Evolutionary conservation across 1,140 invertebrate species (phyloP).

Genomic region (Chymomyza costata): DNA sequence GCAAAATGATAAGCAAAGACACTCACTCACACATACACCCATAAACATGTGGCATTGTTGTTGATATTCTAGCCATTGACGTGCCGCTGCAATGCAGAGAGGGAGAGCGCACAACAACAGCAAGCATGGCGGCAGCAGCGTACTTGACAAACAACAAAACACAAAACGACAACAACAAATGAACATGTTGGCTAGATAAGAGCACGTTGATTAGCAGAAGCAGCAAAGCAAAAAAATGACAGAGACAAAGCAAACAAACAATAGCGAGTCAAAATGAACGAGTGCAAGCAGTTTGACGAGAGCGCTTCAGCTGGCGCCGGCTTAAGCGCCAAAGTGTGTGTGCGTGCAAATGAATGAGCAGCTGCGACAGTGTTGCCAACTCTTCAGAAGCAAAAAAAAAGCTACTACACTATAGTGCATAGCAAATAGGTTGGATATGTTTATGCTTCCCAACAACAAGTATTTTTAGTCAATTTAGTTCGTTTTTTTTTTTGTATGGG

Average conservation of each 20-base stretch:
- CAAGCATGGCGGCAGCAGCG: conserved; percentile 10
- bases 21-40: neutral
- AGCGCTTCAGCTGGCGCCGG: no score
- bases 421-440: no score
- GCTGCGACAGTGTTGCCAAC: conserved; percentile 10
- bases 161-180: neutral
- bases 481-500: no score
- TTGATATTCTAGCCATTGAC: no score
- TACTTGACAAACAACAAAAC: conserved; percentile 30
- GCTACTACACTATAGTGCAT: conserved; percentile 20
- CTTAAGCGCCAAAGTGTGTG: no score
- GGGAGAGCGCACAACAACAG: conserved; percentile 4
- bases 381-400: conserved; percentile 3
- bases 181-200: conserved; percentile 59
- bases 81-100: no score
- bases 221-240: no score
- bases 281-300: conserved; percentile 26
- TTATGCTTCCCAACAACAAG: no score
- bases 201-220: conserved; percentile 61
- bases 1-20: neutral
- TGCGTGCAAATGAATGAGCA: no score
- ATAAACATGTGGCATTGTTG: no score
- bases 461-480: no score
- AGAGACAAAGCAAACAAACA: no score
- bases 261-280: conserved; percentile 57